Conservation (phyloP, 2,797 vertebrate species). For the Myotis daubentonii region DNA sequence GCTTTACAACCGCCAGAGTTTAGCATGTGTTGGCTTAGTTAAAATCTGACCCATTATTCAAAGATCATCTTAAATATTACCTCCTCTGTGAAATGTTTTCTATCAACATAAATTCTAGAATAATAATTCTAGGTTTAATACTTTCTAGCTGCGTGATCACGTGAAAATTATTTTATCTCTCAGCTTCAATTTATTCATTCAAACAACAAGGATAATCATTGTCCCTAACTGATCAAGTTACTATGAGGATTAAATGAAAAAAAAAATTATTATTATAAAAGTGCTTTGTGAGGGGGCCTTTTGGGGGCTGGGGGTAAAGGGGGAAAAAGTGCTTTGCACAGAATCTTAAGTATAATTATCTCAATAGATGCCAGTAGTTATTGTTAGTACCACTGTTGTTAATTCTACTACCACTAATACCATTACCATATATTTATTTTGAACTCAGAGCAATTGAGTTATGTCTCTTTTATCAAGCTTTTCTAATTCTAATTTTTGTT, state of each 20-base stretch:
- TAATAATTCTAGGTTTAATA: background rate
- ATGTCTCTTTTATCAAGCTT: constrained; percentile 1
- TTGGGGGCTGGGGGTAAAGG: background rate
- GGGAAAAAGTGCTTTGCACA: background rate
- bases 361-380: background rate
- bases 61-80: constrained; percentile 2
- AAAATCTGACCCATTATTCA: background rate
- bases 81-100: background rate
- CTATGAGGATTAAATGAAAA: constrained; percentile 2
- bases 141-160: background rate
- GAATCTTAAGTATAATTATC: background rate
- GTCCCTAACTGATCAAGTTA: background rate
- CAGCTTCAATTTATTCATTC: constrained; percentile 15
- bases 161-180: background rate
- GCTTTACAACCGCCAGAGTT: background rate
- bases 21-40: background rate
- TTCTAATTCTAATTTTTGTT: background rate
- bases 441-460: background rate
- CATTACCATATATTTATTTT: background rate
- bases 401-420: background rate
- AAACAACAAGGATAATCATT: background rate
- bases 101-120: background rate
- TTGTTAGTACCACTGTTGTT: background rate
- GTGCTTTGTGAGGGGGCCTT: background rate
- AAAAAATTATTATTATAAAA: background rate